Evolutionary conservation across 2,888 invertebrate genomes (phyloP), one percentile per base, ranked within the genome.

Genomic region (Drosophila nr. perissopoda): DNA sequence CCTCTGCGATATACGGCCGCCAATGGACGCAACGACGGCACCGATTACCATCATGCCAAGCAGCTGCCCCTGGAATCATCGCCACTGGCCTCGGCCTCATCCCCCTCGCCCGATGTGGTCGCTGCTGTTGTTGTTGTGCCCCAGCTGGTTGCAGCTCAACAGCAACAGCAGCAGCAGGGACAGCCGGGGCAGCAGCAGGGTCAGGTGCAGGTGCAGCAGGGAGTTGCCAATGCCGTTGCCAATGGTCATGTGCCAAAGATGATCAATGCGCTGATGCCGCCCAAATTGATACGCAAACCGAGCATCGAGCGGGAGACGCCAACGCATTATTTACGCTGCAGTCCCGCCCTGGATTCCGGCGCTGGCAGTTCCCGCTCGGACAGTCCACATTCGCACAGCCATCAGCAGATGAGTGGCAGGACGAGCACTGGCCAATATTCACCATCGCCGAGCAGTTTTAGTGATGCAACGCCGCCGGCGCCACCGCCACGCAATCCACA

Each of bases 311-410:
- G 97, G 57, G 97, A 97, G 92, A 93, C 96, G 62, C 95, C 97
- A 92, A 94, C 96, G 69, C 95, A 92, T 73, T 93, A 92, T 82
- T 95, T 96, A 82, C 95, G 97, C 73, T 96, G 97, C 59, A 97
- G 97, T 92, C 98, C 98, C 11, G 97, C 97, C 27, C 94, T 97
- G 71, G 97, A 97, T 91, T 97, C 97, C 63, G 97, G 97, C 25
- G 97, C 97, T 18, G 97, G 97, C 57, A 97, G 97, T 91, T 97
- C 97, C 52, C 95, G 98, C 63, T 98, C 98, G 8, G 98, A 98
- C 91, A 97, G 97, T 92, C 98, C 97, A 21, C 95, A 97, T 75
- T 94, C 97, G 38, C 95, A 97, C 78, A 94, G 94, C 53, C 95
- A 96, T 90, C 96, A 96, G 83, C 96, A 96, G 87, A 94, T 96